Conservation (phyloP, 2,113 vertebrate species). For the Cygnus atratus region DNA sequence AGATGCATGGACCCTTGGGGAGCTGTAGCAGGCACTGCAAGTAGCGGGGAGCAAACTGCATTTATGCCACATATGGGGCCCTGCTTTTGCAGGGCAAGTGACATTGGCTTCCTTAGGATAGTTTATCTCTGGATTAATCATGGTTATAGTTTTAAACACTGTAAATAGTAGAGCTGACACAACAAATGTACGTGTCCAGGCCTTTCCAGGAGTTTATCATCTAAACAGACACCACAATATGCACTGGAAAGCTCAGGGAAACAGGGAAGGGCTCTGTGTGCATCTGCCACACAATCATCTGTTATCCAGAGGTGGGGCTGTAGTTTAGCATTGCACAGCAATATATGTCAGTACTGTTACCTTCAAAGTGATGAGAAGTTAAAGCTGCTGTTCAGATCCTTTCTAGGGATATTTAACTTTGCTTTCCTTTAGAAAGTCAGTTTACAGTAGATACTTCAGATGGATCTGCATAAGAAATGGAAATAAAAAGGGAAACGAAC, state of each 20-base stretch:
- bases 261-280: conserved; percentile 2
- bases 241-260: not conserved
- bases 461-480: not conserved
- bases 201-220: conserved; percentile 40
- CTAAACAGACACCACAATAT: not conserved
- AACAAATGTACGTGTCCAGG: not conserved
- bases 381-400: not conserved
- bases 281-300: conserved; percentile 1
- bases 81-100: not conserved
- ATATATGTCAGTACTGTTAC: not conserved
- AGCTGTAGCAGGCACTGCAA: not conserved
- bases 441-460: conserved; percentile 1
- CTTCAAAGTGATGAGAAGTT: not conserved
- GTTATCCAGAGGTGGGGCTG: not conserved
- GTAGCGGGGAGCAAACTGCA: not conserved
- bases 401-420: conserved; percentile 13
- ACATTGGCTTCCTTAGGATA: not conserved
- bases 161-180: not conserved
- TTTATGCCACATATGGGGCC: conserved; percentile 20
- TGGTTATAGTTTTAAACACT: conserved; percentile 1
- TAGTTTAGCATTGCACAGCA: not conserved
- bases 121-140: conserved; percentile 28
- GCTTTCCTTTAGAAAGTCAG: not conserved
- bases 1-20: not conserved
- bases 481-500: not conserved